Conservation (phyloP, 2,113 vertebrate genomes). For the Ahaetulla prasina region DNA sequence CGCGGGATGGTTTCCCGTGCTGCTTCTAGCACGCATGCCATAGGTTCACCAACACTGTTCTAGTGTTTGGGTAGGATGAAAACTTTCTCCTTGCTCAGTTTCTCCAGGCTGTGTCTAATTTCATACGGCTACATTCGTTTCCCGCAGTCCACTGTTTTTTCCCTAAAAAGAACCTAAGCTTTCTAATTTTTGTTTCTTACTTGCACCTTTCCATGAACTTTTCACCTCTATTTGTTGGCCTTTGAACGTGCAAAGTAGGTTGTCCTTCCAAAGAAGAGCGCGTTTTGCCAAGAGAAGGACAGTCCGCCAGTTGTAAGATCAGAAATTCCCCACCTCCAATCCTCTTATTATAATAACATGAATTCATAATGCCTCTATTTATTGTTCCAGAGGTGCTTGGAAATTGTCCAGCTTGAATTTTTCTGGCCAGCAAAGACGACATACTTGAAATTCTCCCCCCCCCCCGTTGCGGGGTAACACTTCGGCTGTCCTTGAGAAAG, state of each 20-base stretch:
- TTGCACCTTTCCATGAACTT: not conserved
- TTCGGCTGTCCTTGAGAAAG: conserved; percentile 30
- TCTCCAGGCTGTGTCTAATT: not conserved
- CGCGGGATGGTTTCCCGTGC: too few relatives aligned
- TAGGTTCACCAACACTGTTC: too few relatives aligned
- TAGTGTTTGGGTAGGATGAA: not conserved
- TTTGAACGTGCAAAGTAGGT: not conserved
- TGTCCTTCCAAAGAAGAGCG: not conserved
- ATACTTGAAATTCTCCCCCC: conserved; percentile 63
- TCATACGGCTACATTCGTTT: not conserved
- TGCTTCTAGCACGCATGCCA: too few relatives aligned
- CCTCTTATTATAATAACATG: not conserved
- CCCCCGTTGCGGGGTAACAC: conserved; percentile 27
- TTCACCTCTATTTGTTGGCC: not conserved
- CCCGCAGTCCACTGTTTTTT: not conserved
- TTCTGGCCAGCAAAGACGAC: conserved; percentile 40
- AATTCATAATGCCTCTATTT: conserved; percentile 7
- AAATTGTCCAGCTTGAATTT: conserved; percentile 20
- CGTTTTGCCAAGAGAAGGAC: not conserved
- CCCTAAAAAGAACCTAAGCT: not conserved
- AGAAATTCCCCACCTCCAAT: too few relatives aligned
- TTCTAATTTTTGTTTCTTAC: not conserved
- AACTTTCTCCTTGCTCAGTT: not conserved
- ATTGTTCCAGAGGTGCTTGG: conserved; percentile 14
- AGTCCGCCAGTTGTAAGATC: not conserved